These are phyloP conservation scores for Xiphorhynchus erythropygius DNA, from an alignment of 2,797 vertebrate genomes.

Conservation along the genomic window DNA sequence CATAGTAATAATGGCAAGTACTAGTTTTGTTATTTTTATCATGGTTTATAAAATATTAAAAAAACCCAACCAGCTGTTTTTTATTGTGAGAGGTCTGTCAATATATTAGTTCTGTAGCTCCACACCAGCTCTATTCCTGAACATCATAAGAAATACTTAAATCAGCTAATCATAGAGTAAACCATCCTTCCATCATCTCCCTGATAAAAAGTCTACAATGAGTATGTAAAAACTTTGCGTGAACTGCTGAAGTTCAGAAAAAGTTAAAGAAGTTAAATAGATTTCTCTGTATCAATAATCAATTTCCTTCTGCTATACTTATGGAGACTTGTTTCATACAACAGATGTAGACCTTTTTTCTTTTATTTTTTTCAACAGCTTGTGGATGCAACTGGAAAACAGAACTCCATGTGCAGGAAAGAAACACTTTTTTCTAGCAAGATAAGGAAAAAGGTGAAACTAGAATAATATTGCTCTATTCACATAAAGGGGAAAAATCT, in stretches of 20 bases:
- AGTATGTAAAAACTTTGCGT: background rate
- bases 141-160: background rate
- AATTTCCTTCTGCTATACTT: background rate
- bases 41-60: background rate
- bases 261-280: background rate
- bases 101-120: background rate
- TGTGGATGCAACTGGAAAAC: background rate
- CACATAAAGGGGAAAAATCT: background rate
- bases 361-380: background rate
- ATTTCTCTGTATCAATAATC: background rate
- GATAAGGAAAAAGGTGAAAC: background rate
- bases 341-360: background rate
- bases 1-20: background rate
- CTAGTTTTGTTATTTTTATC: background rate
- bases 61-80: background rate
- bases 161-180: background rate
- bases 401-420: background rate
- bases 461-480: background rate
- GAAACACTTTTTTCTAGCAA: background rate
- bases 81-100: background rate
- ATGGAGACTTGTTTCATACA: background rate
- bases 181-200: background rate
- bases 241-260: background rate
- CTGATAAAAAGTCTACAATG: background rate
- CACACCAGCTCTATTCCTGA: background rate